Base-by-base conservation (phyloP, 1,140 invertebrate genomes). In the Plutomurus gul region DNA sequence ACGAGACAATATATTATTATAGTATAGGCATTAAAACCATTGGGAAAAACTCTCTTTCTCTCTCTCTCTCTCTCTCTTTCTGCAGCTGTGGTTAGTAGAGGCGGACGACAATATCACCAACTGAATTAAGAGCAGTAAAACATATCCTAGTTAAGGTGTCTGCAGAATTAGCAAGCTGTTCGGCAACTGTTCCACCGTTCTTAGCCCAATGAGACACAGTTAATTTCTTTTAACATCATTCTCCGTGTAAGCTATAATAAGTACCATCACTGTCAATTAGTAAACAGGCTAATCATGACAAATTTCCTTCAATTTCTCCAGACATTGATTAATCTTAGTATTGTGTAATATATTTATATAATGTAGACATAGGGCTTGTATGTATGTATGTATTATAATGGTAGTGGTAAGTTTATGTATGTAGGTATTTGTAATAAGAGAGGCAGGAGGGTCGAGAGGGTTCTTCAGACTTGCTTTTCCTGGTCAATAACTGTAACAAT, bases 391-490 rank as follows among this genome's bases (percentile, higher is more conserved):
- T 47, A 18, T 65, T 33, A 65, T 65, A n/a, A 36, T 65, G 56
- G 56, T 65, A 65, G 25, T 65, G 56, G 56, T 65, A 65, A 30
- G 56, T 25, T 65, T 65, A 65, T 65, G 56, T 65, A 65, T 65
- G 56, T 65, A 65, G 56, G 56, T 65, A 65, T 25, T 65, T 65
- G 56, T 65, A 65, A 27, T 65, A 65, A 65, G 56, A 65, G 56
- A 65, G 56, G 36, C 56, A 27, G 56, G 30, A 30, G 56, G 25
- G 27, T 65, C 36, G 27, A 25, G 36, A 30, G n/a, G 56, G 30
- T 60, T 37, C 56, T 72, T 79, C 75, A 82, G 65, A 79, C 77
- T 82, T 79, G 47, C 78, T 82, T 82, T 49, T 82, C 78, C 70
- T 80, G 78, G 30, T 80, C 71, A 46, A 79, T 82, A 36, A 77